Percentiles rank a stretch among this genome's conserved stretches.
Evolutionary conservation across 2,888 invertebrate species (phyloP).

Genomic region (Lycia hirtaria): DNA sequence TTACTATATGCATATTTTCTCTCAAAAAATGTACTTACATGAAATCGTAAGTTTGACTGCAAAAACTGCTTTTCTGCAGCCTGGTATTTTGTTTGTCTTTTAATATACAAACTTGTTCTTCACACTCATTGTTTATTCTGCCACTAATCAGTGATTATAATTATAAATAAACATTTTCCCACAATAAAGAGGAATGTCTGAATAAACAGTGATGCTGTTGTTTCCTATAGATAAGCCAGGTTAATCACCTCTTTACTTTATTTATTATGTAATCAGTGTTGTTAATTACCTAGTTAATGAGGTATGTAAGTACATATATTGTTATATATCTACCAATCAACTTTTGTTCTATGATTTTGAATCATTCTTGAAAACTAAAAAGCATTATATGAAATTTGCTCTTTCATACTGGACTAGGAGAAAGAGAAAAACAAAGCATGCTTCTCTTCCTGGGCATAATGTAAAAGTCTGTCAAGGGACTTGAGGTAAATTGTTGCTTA

Average conservation of each 20-base stretch:
- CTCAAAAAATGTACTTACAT: too few species aligned
- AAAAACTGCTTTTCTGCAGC: background rate
- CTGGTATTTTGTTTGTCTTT: background rate
- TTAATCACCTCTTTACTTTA: slow-evolving; percentile 21
- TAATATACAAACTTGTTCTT: slow-evolving; percentile 2
- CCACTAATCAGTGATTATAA: slow-evolving; percentile 9
- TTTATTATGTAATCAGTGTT: slow-evolving; percentile 15
- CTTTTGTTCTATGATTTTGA: too few species aligned
- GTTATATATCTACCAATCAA: too few species aligned
- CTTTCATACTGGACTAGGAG: too few species aligned
- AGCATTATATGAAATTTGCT: too few species aligned
- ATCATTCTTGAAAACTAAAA: too few species aligned
- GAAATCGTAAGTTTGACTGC: too few species aligned
- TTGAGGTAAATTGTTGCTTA: too few species aligned
- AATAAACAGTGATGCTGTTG: slow-evolving; percentile 6
- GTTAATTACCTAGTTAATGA: background rate
- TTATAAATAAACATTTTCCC: slow-evolving; percentile 12
- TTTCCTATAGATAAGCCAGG: slow-evolving; percentile 30
- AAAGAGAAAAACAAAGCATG: too few species aligned
- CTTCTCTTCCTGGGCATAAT: too few species aligned
- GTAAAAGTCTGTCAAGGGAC: too few species aligned
- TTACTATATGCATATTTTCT: too few species aligned
- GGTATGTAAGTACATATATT: background rate
- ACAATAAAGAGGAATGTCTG: slow-evolving; percentile 18
- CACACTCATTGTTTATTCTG: slow-evolving; percentile 7